Conservation (phyloP, 2,888 invertebrate genomes). For the Acleris cristana region DNA sequence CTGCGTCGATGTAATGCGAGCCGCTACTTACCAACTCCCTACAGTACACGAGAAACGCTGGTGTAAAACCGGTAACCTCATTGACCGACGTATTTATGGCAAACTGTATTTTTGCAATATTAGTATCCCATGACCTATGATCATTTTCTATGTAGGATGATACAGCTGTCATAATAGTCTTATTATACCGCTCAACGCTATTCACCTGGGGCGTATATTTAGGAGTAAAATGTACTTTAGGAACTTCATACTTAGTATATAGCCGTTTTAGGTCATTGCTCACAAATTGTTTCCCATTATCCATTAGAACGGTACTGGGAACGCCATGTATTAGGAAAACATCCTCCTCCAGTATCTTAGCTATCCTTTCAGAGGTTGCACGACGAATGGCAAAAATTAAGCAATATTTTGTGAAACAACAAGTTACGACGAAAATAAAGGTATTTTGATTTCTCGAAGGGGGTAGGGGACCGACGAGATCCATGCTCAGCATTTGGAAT, state of each 20-base stretch:
- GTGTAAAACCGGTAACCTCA: too few relatives aligned
- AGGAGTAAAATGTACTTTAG: not conserved
- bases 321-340: not conserved
- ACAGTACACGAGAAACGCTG: too few relatives aligned
- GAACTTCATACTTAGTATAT: conserved; percentile 16
- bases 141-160: not conserved
- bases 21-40: too few relatives aligned
- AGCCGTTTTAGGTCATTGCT: conserved; percentile 11
- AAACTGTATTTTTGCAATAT: not conserved
- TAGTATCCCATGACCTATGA: too few relatives aligned
- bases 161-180: not conserved
- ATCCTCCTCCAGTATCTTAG: not conserved
- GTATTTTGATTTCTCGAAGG: conserved; percentile 1
- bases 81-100: not conserved
- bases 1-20: too few relatives aligned
- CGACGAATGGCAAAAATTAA: not conserved
- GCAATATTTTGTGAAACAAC: conserved; percentile 1
- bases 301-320: not conserved
- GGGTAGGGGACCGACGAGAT: conserved; percentile 8
- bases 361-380: not conserved
- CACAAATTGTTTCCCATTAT: not conserved
- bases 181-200: not conserved
- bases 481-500: too few relatives aligned
- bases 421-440: not conserved
- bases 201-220: too few relatives aligned